phyloP scores from a whole-genome alignment of 1,140 invertebrate species.

The Carposina sasakii region DNA sequence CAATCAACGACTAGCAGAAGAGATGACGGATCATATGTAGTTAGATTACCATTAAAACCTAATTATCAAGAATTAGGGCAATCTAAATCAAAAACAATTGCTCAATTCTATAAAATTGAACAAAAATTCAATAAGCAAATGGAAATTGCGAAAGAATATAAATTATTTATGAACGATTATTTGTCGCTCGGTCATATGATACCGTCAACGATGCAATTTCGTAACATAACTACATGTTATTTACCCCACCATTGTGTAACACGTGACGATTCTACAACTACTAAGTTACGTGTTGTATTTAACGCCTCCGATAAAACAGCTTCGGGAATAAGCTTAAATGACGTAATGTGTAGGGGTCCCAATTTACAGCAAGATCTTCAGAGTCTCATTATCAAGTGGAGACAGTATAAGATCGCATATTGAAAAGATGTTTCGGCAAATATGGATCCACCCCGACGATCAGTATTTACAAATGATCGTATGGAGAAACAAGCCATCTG shows the following conservation, averaged over 20 bases:
- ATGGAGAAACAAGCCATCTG: background rate
- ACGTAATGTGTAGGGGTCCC: background rate
- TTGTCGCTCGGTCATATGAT: background rate
- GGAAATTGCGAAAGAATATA: background rate
- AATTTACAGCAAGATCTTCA: background rate
- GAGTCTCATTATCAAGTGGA: background rate
- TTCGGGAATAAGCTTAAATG: background rate
- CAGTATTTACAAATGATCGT: background rate
- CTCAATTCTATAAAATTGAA: background rate
- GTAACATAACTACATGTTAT: background rate
- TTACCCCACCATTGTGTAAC: background rate
- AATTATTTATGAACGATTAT: background rate
- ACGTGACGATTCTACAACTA: background rate
- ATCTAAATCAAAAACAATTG: background rate
- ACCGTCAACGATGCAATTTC: background rate
- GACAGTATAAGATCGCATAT: background rate
- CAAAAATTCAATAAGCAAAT: background rate
- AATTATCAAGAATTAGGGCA: too few species aligned
- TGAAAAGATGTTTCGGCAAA: background rate
- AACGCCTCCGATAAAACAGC: background rate
- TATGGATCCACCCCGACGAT: background rate
- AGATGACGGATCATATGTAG: slow-evolving; percentile 9
- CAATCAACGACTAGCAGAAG: slow-evolving; percentile 2
- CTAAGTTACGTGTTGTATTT: background rate
- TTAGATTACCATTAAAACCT: slow-evolving; percentile 16